These are phyloP conservation scores for Ciconia nigra DNA, from an alignment of 2,797 vertebrate species.

Conservation along the genomic window DNA sequence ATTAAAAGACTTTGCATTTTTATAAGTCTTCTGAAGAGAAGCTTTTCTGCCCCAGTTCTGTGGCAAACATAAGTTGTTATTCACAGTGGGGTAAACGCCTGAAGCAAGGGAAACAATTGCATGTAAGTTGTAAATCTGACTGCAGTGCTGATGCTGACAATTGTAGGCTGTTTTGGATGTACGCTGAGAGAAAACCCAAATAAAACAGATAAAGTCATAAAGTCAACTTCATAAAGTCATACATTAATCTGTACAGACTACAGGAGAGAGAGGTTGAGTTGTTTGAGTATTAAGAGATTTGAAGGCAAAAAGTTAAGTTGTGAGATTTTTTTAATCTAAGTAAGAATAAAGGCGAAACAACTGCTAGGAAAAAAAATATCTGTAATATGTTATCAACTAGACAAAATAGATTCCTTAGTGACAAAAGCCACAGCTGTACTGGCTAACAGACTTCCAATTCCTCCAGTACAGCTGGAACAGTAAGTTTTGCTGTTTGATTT, in stretches of 20 bases:
- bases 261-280: background rate
- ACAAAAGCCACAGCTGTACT: background rate
- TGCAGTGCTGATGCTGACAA: background rate
- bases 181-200: background rate
- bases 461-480: background rate
- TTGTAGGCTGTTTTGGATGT: background rate
- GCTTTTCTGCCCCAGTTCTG: background rate
- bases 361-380: background rate
- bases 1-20: constrained; percentile 48
- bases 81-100: background rate
- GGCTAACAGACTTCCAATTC: background rate
- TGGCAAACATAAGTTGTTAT: background rate
- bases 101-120: background rate
- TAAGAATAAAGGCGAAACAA: background rate
- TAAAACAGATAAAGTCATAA: too few species aligned
- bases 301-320: background rate
- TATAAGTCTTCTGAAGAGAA: background rate
- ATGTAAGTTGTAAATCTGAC: background rate
- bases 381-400: background rate
- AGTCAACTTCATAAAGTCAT: background rate
- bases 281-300: background rate
- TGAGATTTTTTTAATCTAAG: background rate
- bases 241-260: background rate
- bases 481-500: background rate
- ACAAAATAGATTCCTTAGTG: background rate